These are phyloP conservation scores for Xiphorhynchus elegans DNA, from an alignment of 2,113 vertebrate species.

Conservation along the genomic window DNA sequence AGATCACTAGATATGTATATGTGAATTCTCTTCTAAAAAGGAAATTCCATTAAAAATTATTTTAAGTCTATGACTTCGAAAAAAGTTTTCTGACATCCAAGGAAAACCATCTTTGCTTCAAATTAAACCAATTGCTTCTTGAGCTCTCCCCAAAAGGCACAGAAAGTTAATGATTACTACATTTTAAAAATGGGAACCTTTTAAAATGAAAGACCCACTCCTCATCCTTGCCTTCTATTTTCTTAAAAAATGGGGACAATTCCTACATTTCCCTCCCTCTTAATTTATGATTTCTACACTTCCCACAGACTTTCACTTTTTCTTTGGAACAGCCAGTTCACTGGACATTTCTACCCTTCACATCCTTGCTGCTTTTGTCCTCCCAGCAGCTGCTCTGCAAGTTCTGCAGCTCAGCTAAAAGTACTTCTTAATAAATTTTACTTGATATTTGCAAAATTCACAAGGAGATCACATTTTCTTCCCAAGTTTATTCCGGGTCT, in stretches of 20 bases:
- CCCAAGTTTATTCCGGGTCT: not conserved
- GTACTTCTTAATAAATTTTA: not conserved
- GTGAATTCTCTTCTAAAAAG: not conserved
- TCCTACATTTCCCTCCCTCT: not conserved
- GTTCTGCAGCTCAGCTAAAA: not conserved
- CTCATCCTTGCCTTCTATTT: rapidly evolving
- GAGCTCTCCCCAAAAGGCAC: not conserved
- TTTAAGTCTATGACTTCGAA: not conserved
- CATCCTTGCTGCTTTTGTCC: not conserved
- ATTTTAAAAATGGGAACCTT: not conserved
- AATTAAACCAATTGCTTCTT: not conserved
- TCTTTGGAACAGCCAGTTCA: not conserved
- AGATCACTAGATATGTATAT: not conserved
- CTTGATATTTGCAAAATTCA: not conserved
- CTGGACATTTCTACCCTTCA: not conserved
- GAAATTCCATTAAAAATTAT: not conserved
- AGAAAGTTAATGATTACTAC: not conserved
- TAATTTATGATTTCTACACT: not conserved
- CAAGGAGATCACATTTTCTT: not conserved
- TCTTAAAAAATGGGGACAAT: rapidly evolving
- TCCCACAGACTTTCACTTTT: not conserved
- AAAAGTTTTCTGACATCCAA: not conserved
- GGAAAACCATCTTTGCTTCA: not conserved
- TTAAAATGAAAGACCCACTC: not conserved
- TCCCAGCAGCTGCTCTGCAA: not conserved